A percentile compares a stretch with the other conserved stretches of the same genome.
phyloP scores from a whole-genome alignment of 1,140 invertebrate genomes.

The Trialeurodes vaporariorum region DNA sequence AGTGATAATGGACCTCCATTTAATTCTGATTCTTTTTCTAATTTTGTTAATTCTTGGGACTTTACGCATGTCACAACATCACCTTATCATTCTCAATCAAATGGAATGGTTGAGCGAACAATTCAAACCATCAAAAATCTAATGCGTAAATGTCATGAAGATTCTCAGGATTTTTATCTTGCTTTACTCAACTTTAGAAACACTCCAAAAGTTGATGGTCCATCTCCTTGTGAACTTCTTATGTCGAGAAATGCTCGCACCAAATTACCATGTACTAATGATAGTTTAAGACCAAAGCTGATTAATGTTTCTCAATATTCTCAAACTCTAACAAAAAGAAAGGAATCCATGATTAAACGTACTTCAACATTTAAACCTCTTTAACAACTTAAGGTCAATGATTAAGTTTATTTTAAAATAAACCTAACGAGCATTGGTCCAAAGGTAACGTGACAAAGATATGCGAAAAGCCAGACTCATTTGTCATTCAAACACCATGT shows the following conservation, averaged over 20 bases:
- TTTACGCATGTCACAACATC: slow-evolving; percentile 9
- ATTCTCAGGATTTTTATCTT: slow-evolving; percentile 5
- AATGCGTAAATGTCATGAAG: slow-evolving; percentile 9
- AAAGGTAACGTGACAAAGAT: background rate
- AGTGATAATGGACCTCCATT: slow-evolving; percentile 27
- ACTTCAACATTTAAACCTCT: slow-evolving; percentile 3
- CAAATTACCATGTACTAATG: background rate
- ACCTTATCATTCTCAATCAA: slow-evolving; percentile 13
- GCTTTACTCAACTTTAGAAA: slow-evolving; percentile 14
- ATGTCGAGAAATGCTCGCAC: background rate
- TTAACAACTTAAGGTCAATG: background rate
- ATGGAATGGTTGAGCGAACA: slow-evolving; percentile 18
- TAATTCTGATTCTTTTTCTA: slow-evolving; percentile 13
- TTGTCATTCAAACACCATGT: background rate
- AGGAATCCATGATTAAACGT: background rate
- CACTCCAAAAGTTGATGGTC: slow-evolving; percentile 1
- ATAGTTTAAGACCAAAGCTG: background rate
- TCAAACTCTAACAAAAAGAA: slow-evolving; percentile 3
- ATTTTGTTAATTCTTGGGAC: slow-evolving; percentile 13
- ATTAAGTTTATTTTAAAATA: slow-evolving; percentile 8
- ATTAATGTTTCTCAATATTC: background rate
- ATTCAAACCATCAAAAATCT: slow-evolving; percentile 14
- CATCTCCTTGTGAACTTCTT: slow-evolving; percentile 8
- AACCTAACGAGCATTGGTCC: background rate
- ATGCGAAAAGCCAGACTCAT: background rate